A percentile compares a stretch with the other conserved stretches of the same genome.
These are phyloP conservation scores for Pteronura brasiliensis DNA, from an alignment of 2,113 vertebrate species.

Conservation along the genomic window DNA sequence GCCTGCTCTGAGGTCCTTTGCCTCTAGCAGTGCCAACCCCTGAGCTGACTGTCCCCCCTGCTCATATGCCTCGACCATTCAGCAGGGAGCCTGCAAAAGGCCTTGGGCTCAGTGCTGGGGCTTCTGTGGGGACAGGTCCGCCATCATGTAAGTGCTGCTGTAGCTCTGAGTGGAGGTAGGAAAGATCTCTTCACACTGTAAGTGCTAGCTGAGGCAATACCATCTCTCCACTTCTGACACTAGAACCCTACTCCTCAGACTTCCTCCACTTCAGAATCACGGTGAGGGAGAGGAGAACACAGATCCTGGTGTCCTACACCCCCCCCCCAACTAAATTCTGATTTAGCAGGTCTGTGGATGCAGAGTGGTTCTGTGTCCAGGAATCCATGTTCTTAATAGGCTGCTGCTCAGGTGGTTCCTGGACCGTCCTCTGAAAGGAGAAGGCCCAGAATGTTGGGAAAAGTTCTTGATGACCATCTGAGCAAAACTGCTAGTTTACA, in stretches of 20 bases:
- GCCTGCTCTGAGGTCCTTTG: background rate
- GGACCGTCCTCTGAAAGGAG: background rate
- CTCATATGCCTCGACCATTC: background rate
- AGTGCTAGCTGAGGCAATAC: background rate
- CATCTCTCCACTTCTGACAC: background rate
- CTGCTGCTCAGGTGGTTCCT: background rate
- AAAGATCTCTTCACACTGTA: background rate
- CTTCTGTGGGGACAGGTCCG: background rate
- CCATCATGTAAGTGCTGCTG: background rate
- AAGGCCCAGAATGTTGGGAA: background rate
- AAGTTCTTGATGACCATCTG: background rate
- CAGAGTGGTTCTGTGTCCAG: background rate
- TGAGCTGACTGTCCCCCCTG: background rate
- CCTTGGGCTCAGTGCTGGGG: background rate
- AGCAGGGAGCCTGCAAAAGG: background rate
- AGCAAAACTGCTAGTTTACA: background rate
- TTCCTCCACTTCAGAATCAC: background rate
- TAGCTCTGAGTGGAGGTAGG: background rate
- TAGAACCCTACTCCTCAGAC: background rate
- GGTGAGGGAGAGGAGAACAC: background rate
- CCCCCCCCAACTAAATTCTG: background rate
- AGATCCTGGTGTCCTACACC: background rate
- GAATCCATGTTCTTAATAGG: constrained; percentile 4
- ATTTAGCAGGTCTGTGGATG: background rate
- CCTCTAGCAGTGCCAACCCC: background rate